Evolutionary conservation across 2,797 vertebrate species (phyloP).

Genomic region (Stomatorhinus walkeri): DNA sequence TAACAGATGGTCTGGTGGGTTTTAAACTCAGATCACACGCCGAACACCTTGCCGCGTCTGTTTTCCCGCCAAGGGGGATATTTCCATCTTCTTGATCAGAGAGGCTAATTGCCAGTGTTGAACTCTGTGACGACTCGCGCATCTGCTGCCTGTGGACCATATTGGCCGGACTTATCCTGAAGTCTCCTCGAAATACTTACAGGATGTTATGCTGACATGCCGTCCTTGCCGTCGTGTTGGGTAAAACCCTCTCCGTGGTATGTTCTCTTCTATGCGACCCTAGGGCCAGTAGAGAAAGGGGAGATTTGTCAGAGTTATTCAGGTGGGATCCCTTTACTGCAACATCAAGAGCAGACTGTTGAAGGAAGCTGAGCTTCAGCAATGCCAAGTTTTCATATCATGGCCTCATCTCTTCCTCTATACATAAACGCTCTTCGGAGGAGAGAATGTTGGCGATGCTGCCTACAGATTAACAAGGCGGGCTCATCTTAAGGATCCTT

Average conservation of each 20-base stretch:
- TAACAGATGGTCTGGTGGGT: slow-evolving; percentile 9
- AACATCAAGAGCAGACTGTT: slow-evolving; percentile 33
- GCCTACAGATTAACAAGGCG: background rate
- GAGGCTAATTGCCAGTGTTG: slow-evolving; percentile 7
- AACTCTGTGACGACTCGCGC: background rate
- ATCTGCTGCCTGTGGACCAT: background rate
- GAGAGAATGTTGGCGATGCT: background rate
- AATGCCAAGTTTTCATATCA: slow-evolving; percentile 27
- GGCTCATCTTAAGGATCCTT: background rate
- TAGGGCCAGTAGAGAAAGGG: background rate
- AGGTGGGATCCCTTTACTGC: slow-evolving; percentile 41
- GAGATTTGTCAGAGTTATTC: slow-evolving; percentile 23
- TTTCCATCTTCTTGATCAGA: background rate
- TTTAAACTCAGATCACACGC: background rate
- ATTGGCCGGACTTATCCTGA: background rate
- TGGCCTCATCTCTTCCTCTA: background rate
- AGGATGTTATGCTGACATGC: background rate
- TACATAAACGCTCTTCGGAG: slow-evolving; percentile 3
- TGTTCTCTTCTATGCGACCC: background rate
- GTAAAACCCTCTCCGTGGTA: slow-evolving; percentile 30
- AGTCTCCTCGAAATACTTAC: background rate
- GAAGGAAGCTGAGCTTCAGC: slow-evolving; percentile 24
- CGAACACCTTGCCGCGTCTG: background rate
- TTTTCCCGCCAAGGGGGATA: background rate
- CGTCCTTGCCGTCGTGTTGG: background rate